Evolutionary conservation across 2,113 vertebrate genomes (phyloP).

Genomic region (Misgurnus anguillicaudatus): DNA sequence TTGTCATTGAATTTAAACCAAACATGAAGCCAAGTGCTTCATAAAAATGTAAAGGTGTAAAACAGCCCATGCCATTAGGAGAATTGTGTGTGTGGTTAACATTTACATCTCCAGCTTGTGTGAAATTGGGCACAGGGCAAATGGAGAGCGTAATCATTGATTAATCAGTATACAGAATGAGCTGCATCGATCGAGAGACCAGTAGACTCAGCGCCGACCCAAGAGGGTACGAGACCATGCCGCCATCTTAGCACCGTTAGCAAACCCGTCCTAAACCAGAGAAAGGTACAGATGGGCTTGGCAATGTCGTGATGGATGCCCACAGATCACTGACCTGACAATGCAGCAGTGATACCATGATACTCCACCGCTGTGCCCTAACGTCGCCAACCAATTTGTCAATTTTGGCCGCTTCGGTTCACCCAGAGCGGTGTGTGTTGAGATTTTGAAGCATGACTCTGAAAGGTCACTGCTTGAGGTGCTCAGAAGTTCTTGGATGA

Average conservation of each 20-base stretch:
- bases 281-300: constrained; percentile 25
- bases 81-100: constrained; percentile 61
- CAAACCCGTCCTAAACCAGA: constrained; percentile 21
- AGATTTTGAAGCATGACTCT: background rate
- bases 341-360: constrained; percentile 24
- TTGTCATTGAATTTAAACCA: constrained; percentile 23
- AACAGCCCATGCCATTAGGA: constrained; percentile 50
- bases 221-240: constrained; percentile 30
- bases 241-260: constrained; percentile 34
- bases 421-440: background rate
- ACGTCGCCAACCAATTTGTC: constrained; percentile 16
- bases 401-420: constrained; percentile 14
- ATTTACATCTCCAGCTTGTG: constrained; percentile 19
- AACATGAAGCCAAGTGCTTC: constrained; percentile 30
- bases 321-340: constrained; percentile 31
- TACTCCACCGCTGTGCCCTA: constrained; percentile 11
- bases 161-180: constrained; percentile 73
- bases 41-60: constrained; percentile 40
- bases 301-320: constrained; percentile 29
- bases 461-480: background rate
- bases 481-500: background rate
- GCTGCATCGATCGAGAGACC: constrained; percentile 60
- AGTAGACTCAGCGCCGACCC: constrained; percentile 18
- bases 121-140: constrained; percentile 54
- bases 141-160: constrained; percentile 68